Conservation (phyloP, 1,140 invertebrate genomes). For the Pogonomyrmex californicus region DNA sequence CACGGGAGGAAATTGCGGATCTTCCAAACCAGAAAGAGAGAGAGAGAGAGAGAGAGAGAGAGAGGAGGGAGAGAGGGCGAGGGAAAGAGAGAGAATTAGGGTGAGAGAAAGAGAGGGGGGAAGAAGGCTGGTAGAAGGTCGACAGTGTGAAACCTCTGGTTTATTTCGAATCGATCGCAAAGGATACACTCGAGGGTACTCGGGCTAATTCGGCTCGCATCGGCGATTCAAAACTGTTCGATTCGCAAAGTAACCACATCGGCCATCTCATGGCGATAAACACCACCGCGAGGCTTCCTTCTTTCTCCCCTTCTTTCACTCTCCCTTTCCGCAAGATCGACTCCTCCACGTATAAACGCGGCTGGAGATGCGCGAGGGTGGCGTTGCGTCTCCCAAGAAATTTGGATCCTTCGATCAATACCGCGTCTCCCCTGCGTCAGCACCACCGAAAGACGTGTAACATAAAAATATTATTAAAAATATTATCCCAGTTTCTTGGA, state of each 20-base stretch:
- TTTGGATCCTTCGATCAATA: conserved; percentile 56
- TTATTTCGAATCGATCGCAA: conserved; percentile 69
- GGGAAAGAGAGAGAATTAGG: too few relatives aligned
- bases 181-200: conserved; percentile 54
- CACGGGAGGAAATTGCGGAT: conserved; percentile 49
- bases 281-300: not conserved
- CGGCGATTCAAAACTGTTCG: conserved; percentile 75
- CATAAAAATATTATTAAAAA: conserved; percentile 26
- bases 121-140: not conserved
- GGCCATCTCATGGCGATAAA: conserved; percentile 46
- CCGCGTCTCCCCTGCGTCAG: not conserved
- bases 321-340: conserved; percentile 46
- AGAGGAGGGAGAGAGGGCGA: too few relatives aligned
- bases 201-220: conserved; percentile 73
- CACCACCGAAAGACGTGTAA: not conserved
- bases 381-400: conserved; percentile 35
- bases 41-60: not conserved
- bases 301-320: conserved; percentile 35
- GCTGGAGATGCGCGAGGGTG: conserved; percentile 33
- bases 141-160: conserved; percentile 33
- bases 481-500: not conserved
- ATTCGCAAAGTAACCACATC: conserved; percentile 66
- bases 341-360: conserved; percentile 31
- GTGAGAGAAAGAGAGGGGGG: too few relatives aligned
- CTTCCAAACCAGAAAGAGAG: not conserved